Evolutionary conservation across 2,113 vertebrate species (phyloP).

Genomic region (Phrynosoma blainvillii): DNA sequence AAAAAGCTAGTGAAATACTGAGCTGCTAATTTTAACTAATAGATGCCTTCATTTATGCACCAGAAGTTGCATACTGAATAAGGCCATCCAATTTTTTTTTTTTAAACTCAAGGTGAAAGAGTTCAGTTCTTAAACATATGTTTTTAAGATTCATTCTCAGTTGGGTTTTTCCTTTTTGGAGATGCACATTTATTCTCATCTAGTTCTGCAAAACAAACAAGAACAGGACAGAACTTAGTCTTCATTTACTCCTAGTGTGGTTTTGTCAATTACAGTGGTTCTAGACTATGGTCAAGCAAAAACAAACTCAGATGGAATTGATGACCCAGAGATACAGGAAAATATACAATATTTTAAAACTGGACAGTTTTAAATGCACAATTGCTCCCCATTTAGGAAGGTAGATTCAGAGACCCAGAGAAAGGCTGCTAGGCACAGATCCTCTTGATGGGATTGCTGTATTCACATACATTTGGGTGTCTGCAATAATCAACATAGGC

Average conservation of each 20-base stretch:
- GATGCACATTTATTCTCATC: conserved; percentile 27
- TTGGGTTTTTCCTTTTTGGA: conserved; percentile 24
- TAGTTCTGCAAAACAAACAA: conserved; percentile 35
- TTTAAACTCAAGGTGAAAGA: not conserved
- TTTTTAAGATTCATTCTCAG: not conserved
- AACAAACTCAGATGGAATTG: conserved; percentile 3
- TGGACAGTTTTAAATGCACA: not conserved
- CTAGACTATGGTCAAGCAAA: not conserved
- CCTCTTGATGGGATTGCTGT: not conserved
- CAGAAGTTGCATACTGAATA: conserved; percentile 6
- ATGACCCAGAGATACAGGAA: not conserved
- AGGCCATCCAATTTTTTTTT: conserved; percentile 23
- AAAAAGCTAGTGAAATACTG: not conserved
- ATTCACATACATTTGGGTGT: not conserved
- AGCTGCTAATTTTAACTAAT: not conserved
- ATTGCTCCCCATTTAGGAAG: not conserved
- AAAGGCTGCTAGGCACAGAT: not conserved
- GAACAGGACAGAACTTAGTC: conserved; percentile 19
- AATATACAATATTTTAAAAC: not conserved
- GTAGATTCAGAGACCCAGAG: too few relatives aligned
- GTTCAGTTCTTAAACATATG: not conserved
- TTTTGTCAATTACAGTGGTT: not conserved
- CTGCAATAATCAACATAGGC: not conserved
- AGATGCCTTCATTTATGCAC: not conserved
- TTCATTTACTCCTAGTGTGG: not conserved